Conservation (phyloP, 2,888 invertebrate species). For the Monochamus alternatus region DNA sequence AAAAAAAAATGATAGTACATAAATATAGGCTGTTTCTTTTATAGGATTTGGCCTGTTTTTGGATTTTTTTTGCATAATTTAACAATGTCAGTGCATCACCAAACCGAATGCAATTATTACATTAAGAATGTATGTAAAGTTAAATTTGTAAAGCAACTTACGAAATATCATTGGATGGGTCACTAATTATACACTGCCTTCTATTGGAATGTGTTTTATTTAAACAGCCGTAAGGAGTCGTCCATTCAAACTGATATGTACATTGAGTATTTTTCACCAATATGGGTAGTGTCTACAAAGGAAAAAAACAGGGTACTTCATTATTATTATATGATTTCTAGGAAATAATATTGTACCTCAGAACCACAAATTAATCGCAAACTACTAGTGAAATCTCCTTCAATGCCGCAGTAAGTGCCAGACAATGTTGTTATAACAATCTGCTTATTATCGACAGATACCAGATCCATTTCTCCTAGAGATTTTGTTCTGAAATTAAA, state of each 20-base stretch:
- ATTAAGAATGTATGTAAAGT: not conserved
- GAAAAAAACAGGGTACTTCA: not conserved
- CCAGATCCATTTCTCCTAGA: constrained; percentile 33
- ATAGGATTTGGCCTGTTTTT: too few relatives aligned
- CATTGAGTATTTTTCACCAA: constrained; percentile 24
- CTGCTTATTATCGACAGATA: constrained; percentile 7
- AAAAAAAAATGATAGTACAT: too few relatives aligned
- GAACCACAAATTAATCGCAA: constrained; percentile 38
- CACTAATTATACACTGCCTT: constrained; percentile 27
- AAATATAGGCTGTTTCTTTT: too few relatives aligned
- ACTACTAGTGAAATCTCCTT: constrained; percentile 24
- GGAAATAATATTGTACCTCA: constrained; percentile 29
- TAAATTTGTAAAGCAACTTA: constrained; percentile 1
- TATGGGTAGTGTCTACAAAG: constrained; percentile 37
- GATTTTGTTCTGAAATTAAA: constrained; percentile 34
- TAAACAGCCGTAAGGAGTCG: constrained; percentile 34
- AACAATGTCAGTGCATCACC: not conserved
- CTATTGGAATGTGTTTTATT: not conserved
- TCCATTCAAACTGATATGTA: constrained; percentile 38
- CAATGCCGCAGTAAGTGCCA: constrained; percentile 32
- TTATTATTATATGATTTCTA: not conserved
- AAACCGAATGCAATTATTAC: not conserved
- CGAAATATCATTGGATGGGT: constrained; percentile 20
- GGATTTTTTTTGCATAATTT: too few relatives aligned
- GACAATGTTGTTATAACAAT: constrained; percentile 31